phyloP scores from a whole-genome alignment of 2,797 vertebrate genomes.

The Lerista edwardsae region DNA sequence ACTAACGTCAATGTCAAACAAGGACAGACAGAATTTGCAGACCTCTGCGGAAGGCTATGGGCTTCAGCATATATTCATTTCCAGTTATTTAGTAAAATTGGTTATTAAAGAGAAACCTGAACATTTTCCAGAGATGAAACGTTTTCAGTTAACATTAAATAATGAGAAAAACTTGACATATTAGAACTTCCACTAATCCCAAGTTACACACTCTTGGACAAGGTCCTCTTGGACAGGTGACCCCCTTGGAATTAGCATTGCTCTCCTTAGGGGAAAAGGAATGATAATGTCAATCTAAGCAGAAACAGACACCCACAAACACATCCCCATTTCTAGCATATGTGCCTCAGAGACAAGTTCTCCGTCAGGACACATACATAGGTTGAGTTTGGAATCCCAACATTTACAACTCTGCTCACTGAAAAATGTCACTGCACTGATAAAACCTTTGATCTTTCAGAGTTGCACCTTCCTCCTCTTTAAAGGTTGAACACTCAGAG shows the following conservation, averaged over 20 bases:
- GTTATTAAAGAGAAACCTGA: not conserved
- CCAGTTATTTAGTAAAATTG: not conserved
- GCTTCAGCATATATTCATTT: no score
- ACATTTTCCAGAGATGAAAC: not conserved
- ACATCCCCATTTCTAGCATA: not conserved
- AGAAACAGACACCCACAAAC: not conserved
- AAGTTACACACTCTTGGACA: not conserved
- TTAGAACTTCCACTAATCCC: not conserved
- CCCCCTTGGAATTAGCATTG: not conserved
- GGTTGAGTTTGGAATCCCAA: not conserved
- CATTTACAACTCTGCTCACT: not conserved
- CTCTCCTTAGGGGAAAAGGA: not conserved
- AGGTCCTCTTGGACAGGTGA: not conserved
- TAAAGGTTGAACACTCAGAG: not conserved
- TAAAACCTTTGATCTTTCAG: not conserved
- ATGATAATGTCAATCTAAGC: not conserved
- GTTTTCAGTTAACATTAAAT: not conserved
- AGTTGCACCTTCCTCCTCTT: no score
- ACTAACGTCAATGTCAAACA: not conserved
- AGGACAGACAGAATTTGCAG: not conserved
- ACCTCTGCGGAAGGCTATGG: not conserved
- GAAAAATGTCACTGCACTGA: not conserved
- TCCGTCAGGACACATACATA: not conserved
- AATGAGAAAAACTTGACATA: not conserved
- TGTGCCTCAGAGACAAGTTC: not conserved